Conservation (phyloP, 92 coral and sea anemone genomes). For the Palythoa heliodiscus region DNA sequence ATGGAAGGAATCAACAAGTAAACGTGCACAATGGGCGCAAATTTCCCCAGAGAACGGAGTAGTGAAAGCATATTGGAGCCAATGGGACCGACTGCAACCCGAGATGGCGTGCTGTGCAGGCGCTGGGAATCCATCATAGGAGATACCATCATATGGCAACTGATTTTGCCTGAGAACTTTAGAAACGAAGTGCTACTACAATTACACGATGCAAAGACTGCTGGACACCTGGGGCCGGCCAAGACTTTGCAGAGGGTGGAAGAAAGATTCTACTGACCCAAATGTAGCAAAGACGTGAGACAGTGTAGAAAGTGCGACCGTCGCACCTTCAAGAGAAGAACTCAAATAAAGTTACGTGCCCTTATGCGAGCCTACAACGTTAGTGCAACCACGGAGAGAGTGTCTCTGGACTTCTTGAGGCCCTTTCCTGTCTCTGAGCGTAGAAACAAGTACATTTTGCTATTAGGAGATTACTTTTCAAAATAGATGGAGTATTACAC, state of each 20-base stretch:
- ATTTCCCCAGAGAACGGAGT: too few species aligned
- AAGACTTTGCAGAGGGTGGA: too few species aligned
- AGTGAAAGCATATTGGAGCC: too few species aligned
- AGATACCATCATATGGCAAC: too few species aligned
- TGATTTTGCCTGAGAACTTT: constrained; percentile 24
- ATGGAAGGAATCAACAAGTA: constrained; percentile 23
- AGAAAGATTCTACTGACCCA: too few species aligned
- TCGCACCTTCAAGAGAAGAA: neutral
- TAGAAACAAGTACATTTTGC: constrained; percentile 48
- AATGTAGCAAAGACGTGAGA: constrained; percentile 20
- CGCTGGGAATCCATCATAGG: too few species aligned
- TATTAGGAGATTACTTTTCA: constrained; percentile 36
- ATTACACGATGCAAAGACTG: constrained; percentile 12
- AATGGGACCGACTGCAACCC: too few species aligned
- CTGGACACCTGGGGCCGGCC: constrained; percentile 45
- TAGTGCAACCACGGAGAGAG: constrained; percentile 47
- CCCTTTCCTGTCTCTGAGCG: constrained; percentile 26
- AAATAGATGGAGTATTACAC: constrained; percentile 25
- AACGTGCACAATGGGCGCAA: neutral
- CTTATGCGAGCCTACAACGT: constrained; percentile 43
- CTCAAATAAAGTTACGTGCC: neutral
- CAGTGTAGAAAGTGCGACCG: constrained; percentile 37
- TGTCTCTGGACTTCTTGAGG: constrained; percentile 38
- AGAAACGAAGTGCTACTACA: neutral
- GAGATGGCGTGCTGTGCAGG: too few species aligned